A percentile compares a stretch with the other conserved stretches of the same genome.
phyloP scores from a whole-genome alignment of 2,113 vertebrate genomes.

The Oriolus oriolus region DNA sequence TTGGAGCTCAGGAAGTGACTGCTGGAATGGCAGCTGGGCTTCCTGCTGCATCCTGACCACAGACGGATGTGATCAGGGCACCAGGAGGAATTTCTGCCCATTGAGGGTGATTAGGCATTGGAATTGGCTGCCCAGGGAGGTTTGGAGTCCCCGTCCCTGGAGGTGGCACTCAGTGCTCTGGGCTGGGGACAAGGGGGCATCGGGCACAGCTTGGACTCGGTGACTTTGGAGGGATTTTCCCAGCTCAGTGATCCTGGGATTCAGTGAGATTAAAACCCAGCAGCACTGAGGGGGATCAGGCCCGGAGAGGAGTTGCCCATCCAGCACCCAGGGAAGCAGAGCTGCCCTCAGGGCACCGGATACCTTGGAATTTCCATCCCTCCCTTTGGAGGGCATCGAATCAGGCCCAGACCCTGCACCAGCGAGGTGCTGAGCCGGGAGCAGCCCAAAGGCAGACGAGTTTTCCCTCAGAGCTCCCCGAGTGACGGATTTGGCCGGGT shows the following conservation, averaged over 20 bases:
- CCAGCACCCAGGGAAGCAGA: neutral
- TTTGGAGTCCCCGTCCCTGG: neutral
- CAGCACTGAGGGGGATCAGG: neutral
- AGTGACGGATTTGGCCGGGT: rapidly evolving
- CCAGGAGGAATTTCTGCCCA: neutral
- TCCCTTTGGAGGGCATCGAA: neutral
- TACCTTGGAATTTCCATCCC: neutral
- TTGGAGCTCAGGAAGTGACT: neutral
- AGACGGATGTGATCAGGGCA: neutral
- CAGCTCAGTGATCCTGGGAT: neutral
- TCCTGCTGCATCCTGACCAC: neutral
- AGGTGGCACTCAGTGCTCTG: neutral
- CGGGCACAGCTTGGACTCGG: rapidly evolving
- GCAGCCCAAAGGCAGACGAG: rapidly evolving
- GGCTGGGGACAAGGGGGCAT: neutral
- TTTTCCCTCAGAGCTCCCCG: rapidly evolving
- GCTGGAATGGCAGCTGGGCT: neutral
- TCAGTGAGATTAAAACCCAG: neutral
- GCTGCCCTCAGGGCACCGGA: neutral
- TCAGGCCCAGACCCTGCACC: rapidly evolving
- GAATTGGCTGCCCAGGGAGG: neutral
- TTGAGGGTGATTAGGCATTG: rapidly evolving
- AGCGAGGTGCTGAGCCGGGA: neutral
- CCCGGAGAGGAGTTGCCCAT: neutral
- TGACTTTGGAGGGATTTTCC: neutral